A percentile compares a stretch with the other conserved stretches of the same genome.
These are phyloP conservation scores for Galleria mellonella DNA, from an alignment of 1,140 invertebrate species.

Conservation along the genomic window DNA sequence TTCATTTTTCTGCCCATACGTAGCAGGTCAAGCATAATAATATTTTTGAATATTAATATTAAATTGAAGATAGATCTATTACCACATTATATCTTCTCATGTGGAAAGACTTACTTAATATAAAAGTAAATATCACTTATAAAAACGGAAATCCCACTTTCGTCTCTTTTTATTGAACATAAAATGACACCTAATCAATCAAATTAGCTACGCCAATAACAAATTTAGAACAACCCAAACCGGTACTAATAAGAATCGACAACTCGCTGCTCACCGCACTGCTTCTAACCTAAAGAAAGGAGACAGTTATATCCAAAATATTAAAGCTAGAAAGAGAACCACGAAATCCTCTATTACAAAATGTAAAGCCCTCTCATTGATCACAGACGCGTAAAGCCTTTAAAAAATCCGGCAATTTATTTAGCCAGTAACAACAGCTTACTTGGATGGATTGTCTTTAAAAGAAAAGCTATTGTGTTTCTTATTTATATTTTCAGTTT, in stretches of 20 bases:
- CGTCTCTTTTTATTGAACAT: neutral
- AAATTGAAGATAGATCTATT: too few relatives aligned
- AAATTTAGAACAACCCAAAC: constrained; percentile 34
- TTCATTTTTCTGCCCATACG: too few relatives aligned
- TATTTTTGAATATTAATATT: too few relatives aligned
- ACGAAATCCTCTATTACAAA: constrained; percentile 43
- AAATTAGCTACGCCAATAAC: constrained; percentile 22
- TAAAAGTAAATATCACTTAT: too few relatives aligned
- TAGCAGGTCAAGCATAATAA: too few relatives aligned
- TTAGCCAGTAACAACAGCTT: constrained; percentile 49
- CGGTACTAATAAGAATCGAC: constrained; percentile 50
- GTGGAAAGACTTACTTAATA: too few relatives aligned
- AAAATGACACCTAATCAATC: constrained; percentile 14
- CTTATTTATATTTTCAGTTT: neutral
- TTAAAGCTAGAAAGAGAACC: constrained; percentile 16
- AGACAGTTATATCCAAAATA: constrained; percentile 15
- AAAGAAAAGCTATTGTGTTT: constrained; percentile 6
- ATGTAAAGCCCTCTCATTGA: constrained; percentile 55
- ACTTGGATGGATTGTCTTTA: constrained; percentile 12
- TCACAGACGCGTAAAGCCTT: constrained; percentile 63
- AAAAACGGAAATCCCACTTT: neutral
- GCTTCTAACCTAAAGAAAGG: constrained; percentile 29
- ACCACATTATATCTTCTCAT: too few relatives aligned
- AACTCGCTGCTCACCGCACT: constrained; percentile 30
- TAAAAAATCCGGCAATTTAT: constrained; percentile 66